Conservation (phyloP, 2,888 invertebrate genomes). For the Erebia palarica region DNA sequence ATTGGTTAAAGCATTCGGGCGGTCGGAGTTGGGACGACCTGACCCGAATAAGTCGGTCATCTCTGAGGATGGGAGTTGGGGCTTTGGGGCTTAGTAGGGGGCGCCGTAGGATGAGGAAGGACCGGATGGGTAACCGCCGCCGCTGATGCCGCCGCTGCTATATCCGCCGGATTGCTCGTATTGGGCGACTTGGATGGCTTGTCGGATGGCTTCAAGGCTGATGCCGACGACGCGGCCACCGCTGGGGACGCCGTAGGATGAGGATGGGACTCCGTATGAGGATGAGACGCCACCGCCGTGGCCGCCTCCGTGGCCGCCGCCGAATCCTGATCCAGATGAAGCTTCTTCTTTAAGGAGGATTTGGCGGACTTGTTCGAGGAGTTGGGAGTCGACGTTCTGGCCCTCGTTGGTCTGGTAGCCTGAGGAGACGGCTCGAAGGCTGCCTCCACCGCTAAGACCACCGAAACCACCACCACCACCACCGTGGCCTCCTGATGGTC, state of each 20-base stretch:
- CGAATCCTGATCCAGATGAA: constrained; percentile 80
- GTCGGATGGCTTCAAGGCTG: constrained; percentile 92
- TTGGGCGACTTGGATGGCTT: constrained; percentile 94
- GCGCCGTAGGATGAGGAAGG: constrained; percentile 85
- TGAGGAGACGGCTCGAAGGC: constrained; percentile 88
- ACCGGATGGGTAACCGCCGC: constrained; percentile 69
- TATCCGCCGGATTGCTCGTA: constrained; percentile 85
- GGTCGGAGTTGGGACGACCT: constrained; percentile 54
- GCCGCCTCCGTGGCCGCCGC: constrained; percentile 65
- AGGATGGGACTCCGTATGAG: constrained; percentile 83
- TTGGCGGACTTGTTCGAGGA: constrained; percentile 92
- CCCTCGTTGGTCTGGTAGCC: constrained; percentile 93
- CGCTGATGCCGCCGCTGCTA: constrained; percentile 48
- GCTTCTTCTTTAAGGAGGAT: constrained; percentile 92
- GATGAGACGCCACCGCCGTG: constrained; percentile 84
- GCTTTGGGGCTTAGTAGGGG: constrained; percentile 73
- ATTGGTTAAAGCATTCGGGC: constrained; percentile 68
- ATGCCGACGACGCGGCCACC: constrained; percentile 89
- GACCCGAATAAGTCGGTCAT: constrained; percentile 63
- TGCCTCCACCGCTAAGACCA: constrained; percentile 82
- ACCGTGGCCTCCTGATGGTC: constrained; percentile 81
- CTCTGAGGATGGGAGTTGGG: constrained; percentile 47
- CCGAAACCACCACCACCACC: constrained; percentile 67
- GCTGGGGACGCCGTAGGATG: constrained; percentile 86
- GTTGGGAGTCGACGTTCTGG: constrained; percentile 89